Percentiles rank a stretch among this genome's conserved stretches.
Conservation (phyloP, 2,797 vertebrate species). For the Jordanella pulchra region DNA sequence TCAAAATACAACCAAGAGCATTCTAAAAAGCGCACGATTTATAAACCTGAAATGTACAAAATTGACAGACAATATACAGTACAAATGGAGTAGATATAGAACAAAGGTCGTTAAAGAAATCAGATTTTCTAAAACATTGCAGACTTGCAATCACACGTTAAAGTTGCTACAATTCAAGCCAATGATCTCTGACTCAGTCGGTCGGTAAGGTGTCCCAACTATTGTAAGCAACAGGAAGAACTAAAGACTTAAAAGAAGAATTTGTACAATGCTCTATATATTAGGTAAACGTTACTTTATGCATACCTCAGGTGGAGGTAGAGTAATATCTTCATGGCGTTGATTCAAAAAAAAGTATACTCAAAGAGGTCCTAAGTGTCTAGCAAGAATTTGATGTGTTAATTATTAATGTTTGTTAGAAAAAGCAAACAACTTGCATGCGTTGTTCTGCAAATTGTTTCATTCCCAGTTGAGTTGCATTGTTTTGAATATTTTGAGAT, state of each 20-base stretch:
- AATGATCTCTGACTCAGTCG: not conserved
- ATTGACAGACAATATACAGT: not conserved
- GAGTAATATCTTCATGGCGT: constrained; percentile 10
- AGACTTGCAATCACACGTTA: not conserved
- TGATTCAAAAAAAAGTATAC: constrained; percentile 1
- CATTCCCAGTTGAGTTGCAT: constrained; percentile 14
- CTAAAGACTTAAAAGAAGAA: not conserved
- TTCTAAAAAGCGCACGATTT: not conserved
- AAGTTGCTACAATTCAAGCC: not conserved
- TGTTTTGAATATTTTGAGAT: constrained; percentile 1
- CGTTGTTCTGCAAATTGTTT: constrained; percentile 33
- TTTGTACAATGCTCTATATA: not conserved
- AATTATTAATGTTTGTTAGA: constrained; percentile 52
- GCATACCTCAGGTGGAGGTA: constrained; percentile 15
- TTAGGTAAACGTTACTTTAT: not conserved
- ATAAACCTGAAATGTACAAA: not conserved
- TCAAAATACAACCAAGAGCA: not conserved
- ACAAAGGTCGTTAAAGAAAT: not conserved
- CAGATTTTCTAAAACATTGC: not conserved
- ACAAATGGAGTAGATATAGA: not conserved
- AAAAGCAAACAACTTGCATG: constrained; percentile 43
- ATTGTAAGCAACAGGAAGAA: not conserved
- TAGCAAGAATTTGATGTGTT: constrained; percentile 20
- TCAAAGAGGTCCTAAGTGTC: not conserved
- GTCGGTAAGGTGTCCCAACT: not conserved